These are phyloP conservation scores for Dipodomys ordii DNA, from an alignment of 2,113 vertebrate species.

Conservation along the genomic window DNA sequence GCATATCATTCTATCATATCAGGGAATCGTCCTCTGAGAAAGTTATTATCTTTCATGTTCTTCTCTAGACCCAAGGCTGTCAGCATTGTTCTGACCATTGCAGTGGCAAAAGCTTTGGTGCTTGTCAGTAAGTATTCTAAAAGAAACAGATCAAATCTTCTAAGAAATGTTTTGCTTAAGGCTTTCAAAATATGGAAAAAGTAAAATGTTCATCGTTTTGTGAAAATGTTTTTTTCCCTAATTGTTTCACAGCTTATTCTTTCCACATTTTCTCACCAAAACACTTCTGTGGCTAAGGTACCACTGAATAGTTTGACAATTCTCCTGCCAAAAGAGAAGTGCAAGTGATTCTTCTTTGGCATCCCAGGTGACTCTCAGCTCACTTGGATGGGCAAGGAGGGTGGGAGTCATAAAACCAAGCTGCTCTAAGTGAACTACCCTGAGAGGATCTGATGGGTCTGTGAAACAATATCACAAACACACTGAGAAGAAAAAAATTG, in stretches of 20 bases:
- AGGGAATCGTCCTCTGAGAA: not conserved
- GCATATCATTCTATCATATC: not conserved
- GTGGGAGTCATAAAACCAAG: not conserved
- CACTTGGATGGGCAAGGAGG: fast-evolving
- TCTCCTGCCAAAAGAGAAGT: fast-evolving
- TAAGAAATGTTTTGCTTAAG: not conserved
- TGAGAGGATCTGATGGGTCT: too few species aligned
- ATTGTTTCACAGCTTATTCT: not conserved
- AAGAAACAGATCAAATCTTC: not conserved
- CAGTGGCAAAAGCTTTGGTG: not conserved
- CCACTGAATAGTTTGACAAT: not conserved
- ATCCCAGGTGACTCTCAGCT: too few species aligned
- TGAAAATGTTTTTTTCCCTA: not conserved
- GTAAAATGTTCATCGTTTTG: not conserved
- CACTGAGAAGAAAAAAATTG: not conserved
- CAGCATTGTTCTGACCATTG: not conserved
- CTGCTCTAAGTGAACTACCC: not conserved
- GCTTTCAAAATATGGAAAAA: not conserved
- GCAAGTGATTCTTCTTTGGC: not conserved
- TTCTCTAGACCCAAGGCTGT: not conserved
- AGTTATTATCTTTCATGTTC: not conserved
- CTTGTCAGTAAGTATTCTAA: not conserved
- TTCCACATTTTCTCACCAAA: not conserved
- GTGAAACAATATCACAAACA: not conserved
- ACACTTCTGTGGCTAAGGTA: not conserved